Conservation (phyloP, 2,797 vertebrate species). For the Parauchenoglanis ngamensis region DNA sequence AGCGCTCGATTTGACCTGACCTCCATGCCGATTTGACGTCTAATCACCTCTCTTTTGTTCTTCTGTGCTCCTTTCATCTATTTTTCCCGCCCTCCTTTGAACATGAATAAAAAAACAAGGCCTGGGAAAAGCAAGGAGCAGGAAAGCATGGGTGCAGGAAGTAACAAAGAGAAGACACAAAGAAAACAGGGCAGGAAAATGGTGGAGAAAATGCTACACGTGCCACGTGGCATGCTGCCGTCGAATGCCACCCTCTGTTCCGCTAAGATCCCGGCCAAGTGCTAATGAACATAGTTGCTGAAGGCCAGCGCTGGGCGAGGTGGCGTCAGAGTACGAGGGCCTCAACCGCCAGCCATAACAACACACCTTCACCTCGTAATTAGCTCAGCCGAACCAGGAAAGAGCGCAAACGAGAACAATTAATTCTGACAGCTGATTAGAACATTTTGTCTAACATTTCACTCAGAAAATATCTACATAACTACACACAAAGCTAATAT, state of each 20-base stretch:
- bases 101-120: background rate
- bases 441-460: background rate
- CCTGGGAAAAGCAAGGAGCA: background rate
- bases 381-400: constrained; percentile 53
- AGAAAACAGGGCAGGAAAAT: constrained; percentile 3
- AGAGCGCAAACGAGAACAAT: background rate
- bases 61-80: constrained; percentile 49
- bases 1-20: constrained; percentile 32
- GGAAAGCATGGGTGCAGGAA: background rate
- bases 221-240: constrained; percentile 37
- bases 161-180: constrained; percentile 22
- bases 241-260: constrained; percentile 56
- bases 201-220: constrained; percentile 15
- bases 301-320: constrained; percentile 67
- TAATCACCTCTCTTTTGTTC: constrained; percentile 39
- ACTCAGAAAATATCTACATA: background rate
- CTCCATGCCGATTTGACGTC: constrained; percentile 30
- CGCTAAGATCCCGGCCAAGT: constrained; percentile 66
- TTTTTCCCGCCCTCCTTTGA: constrained; percentile 63
- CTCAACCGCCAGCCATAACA: constrained; percentile 59
- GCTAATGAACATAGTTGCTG: constrained; percentile 71
- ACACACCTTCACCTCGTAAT: constrained; percentile 73
- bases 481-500: background rate
- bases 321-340: constrained; percentile 56
- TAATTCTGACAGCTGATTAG: constrained; percentile 11